phyloP scores from a whole-genome alignment of 37 sponge, comb jelly and placozoan species.

The Halisarca cf. caerulea region DNA sequence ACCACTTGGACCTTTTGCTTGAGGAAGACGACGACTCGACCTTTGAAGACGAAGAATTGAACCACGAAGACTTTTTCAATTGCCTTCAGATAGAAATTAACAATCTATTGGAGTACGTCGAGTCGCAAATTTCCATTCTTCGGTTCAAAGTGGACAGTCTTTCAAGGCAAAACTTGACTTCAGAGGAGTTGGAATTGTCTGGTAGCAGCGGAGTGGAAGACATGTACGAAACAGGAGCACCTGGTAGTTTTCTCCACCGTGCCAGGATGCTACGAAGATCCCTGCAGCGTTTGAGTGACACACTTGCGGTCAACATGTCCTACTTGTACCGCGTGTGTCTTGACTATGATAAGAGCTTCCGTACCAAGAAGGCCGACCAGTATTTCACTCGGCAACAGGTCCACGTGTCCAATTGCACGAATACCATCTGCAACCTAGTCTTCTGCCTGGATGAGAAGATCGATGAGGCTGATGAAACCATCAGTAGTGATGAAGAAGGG shows the following conservation, averaged over 20 bases:
- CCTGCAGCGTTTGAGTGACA: conserved; percentile 1
- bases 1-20: not conserved
- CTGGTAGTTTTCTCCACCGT: not conserved
- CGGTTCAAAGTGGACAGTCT: not conserved
- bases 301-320: conserved; percentile 20
- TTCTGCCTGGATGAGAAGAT: conserved; percentile 27
- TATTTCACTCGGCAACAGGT: not conserved
- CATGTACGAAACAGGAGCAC: not conserved
- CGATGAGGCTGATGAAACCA: not conserved
- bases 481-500: not conserved
- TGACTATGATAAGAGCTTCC: conserved; percentile 12
- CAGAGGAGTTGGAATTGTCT: not conserved
- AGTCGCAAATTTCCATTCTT: not conserved
- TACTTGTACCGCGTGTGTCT: not conserved
- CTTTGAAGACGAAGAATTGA: not conserved
- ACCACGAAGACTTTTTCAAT: conserved; percentile 2
- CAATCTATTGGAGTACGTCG: not conserved
- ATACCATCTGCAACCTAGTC: not conserved
- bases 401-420: not conserved
- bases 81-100: not conserved
- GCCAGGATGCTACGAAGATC: not conserved
- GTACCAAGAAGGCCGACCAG: not conserved
- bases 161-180: not conserved
- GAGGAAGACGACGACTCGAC: not conserved
- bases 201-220: not conserved